These are phyloP conservation scores for Eretmochelys imbricata DNA, from an alignment of 2,113 vertebrate genomes.

Conservation along the genomic window DNA sequence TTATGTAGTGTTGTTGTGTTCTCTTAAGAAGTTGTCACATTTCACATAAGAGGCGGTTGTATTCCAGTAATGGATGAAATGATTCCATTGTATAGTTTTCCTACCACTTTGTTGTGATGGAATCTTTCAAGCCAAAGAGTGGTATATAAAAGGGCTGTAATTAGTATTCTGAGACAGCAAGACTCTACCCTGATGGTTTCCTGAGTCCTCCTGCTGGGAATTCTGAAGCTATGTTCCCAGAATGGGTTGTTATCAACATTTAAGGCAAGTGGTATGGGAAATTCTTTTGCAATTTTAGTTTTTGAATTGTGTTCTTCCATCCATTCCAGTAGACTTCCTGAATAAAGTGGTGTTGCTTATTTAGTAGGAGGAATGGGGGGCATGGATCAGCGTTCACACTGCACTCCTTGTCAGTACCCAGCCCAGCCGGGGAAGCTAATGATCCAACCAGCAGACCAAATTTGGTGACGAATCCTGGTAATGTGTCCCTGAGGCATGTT, in stretches of 20 bases:
- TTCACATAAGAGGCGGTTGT: background rate
- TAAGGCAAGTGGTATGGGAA: background rate
- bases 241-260: background rate
- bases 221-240: background rate
- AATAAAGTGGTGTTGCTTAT: accelerated
- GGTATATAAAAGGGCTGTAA: background rate
- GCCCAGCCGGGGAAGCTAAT: no score
- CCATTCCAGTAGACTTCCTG: background rate
- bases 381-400: no score
- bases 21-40: background rate
- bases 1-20: background rate
- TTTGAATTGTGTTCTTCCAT: background rate
- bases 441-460: no score
- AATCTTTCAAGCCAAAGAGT: background rate
- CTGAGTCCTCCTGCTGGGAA: accelerated
- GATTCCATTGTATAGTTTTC: background rate
- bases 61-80: background rate
- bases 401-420: no score
- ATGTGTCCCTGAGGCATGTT: no score
- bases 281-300: background rate
- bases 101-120: background rate
- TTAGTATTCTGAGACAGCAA: accelerated
- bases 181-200: background rate
- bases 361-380: background rate
- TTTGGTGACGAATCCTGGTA: no score